These are phyloP conservation scores for Cheumatopsyche charites DNA, from an alignment of 1,140 invertebrate genomes.

Conservation along the genomic window DNA sequence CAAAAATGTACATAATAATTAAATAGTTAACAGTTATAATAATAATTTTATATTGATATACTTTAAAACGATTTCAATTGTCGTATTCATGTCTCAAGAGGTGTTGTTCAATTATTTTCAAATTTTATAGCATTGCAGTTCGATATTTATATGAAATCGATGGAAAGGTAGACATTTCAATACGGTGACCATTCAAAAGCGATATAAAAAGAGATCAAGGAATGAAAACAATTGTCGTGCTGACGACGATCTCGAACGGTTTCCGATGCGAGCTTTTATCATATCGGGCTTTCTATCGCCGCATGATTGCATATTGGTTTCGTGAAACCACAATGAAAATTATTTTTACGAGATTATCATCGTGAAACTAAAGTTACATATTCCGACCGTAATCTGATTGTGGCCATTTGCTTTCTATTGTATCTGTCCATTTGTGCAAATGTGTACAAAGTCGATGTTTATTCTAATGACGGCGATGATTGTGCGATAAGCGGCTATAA, in stretches of 20 bases:
- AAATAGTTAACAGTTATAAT: too few species aligned
- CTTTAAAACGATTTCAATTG: too few species aligned
- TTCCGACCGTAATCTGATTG: not conserved
- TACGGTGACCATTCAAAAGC: not conserved
- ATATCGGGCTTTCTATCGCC: slow-evolving; percentile 2
- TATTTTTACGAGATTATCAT: slow-evolving; percentile 29
- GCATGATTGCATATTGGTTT: slow-evolving; percentile 41
- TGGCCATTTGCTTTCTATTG: not conserved
- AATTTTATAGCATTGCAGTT: too few species aligned
- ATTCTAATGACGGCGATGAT: too few species aligned
- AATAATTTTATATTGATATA: too few species aligned
- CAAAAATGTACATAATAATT: too few species aligned
- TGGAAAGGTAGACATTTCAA: not conserved
- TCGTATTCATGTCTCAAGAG: too few species aligned
- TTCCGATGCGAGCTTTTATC: slow-evolving; percentile 21
- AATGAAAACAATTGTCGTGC: not conserved
- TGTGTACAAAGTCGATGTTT: too few species aligned
- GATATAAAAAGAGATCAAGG: not conserved
- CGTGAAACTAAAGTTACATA: slow-evolving; percentile 19
- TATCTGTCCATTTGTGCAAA: too few species aligned
- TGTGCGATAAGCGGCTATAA: too few species aligned
- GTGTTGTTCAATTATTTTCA: too few species aligned
- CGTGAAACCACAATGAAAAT: slow-evolving; percentile 46
- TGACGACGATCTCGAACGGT: slow-evolving; percentile 1
- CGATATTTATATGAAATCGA: not conserved